A percentile compares a stretch with the other conserved stretches of the same genome.
These are phyloP conservation scores for Machimus rusticus DNA, from an alignment of 2,888 invertebrate genomes.

Conservation along the genomic window DNA sequence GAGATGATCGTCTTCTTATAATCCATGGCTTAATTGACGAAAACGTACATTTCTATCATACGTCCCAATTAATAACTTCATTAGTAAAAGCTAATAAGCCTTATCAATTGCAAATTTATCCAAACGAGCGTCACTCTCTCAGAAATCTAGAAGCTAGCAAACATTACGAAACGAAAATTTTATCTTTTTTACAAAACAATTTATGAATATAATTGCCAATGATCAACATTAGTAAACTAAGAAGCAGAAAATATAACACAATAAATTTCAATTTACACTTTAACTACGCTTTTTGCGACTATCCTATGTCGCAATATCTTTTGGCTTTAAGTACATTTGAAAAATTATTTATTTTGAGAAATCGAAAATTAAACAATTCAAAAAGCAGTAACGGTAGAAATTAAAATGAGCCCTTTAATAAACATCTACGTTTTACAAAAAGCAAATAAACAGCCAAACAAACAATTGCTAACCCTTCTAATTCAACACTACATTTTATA, in stretches of 20 bases:
- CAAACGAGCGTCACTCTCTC: conserved; percentile 95
- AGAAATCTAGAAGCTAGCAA: conserved; percentile 92
- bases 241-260: neutral
- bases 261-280: neutral
- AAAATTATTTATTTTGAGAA: neutral
- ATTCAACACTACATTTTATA: neutral
- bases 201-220: conserved; percentile 64
- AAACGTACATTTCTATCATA: conserved; percentile 98
- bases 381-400: neutral
- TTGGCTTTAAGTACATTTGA: neutral
- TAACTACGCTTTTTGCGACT: neutral
- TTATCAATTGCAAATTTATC: conserved; percentile 93
- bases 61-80: conserved; percentile 87
- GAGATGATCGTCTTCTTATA: conserved; percentile 88
- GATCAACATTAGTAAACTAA: neutral
- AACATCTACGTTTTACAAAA: neutral
- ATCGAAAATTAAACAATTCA: neutral
- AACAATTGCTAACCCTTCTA: neutral
- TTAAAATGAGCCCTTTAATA: neutral
- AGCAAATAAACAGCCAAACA: neutral
- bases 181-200: conserved; percentile 88
- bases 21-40: conserved; percentile 98
- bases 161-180: conserved; percentile 93
- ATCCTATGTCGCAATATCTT: neutral
- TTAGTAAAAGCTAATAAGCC: conserved; percentile 95